Evolutionary conservation across 2,113 vertebrate genomes (phyloP), one percentile per base, ranked within the genome.

Genomic region (Menura novaehollandiae): DNA sequence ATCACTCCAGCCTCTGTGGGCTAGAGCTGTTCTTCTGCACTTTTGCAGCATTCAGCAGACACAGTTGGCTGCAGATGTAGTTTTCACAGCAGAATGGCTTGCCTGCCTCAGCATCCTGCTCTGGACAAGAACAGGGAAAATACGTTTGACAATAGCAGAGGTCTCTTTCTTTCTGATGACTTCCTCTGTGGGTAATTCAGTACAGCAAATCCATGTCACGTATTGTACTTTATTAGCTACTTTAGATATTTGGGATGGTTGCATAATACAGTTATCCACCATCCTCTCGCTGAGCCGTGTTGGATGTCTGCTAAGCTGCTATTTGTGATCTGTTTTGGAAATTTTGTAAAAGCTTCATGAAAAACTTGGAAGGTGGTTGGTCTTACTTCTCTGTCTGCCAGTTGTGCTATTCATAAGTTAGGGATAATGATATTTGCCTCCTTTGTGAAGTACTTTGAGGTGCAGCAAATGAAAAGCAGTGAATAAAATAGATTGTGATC

Each of bases 1-100:
- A 60, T 81, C 55, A 47, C 35, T 59, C 76, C 26, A 41, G 15
- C 78, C 30, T 96, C 79, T 86, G 87, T 52, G 28, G 41, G 69
- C 18, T 9, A 46, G 77, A 89, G 46, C 24, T 75, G 15, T 68
- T 90, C 81, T 63, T 51, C 44, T 73, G 30, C 39, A 35, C 64
- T 89, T 73, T 59, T 74, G 63, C 5, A 83, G 51, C 23, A 58
- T 81, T 92, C 87, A 80, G n/a, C 56, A 85, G 58, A 26, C 11
- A 1, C 63, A 71, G 53, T 6, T 73, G 81, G 66, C 44, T 95
- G 96, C 85, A 93, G 89, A 96, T 88, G 52, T 92, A 92, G 94
- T 96, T 96, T 95, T 97, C 69, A 89, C 27, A 35, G 79, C 26
- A 93, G 59, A 74, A 37, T 46, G 83, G 27, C 37, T 89, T 88